A percentile compares a stretch with the other conserved stretches of the same genome.
Conservation (phyloP, 1,140 invertebrate genomes). For the Zaprionus capensis region DNA sequence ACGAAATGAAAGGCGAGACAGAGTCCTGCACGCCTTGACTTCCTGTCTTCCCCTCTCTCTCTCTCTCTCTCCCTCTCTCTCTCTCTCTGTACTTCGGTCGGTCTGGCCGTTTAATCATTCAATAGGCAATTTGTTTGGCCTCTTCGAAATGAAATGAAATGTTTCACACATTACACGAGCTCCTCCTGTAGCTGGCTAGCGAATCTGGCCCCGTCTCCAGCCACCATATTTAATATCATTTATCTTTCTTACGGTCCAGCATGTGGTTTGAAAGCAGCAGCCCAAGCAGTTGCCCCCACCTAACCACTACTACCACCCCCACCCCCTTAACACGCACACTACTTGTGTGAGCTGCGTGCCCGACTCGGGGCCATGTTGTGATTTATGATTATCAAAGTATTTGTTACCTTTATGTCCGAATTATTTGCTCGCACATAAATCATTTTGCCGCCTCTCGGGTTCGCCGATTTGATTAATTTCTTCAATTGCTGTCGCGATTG, state of each 20-base stretch:
- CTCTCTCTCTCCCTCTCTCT: not conserved
- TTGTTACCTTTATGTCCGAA: conserved; percentile 81
- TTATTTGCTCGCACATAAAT: conserved; percentile 80
- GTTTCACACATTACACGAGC: conserved; percentile 67
- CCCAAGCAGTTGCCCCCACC: not conserved
- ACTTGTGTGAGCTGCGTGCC: conserved; percentile 19
- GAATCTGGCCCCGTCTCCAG: conserved; percentile 32
- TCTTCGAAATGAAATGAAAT: conserved; percentile 69
- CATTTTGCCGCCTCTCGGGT: conserved; percentile 58
- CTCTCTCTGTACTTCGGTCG: not conserved
- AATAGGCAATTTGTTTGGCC: conserved; percentile 77
- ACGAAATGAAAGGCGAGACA: conserved; percentile 59
- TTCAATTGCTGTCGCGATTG: conserved; percentile 66
- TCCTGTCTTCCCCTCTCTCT: conserved; percentile 4
- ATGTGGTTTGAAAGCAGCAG: conserved; percentile 58
- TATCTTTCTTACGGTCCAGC: conserved; percentile 76
- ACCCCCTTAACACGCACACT: not conserved
- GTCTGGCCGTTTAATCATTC: conserved; percentile 71
- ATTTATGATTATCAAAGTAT: conserved; percentile 83
- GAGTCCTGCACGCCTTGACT: conserved; percentile 19
- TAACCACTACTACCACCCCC: not conserved
- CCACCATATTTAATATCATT: conserved; percentile 80
- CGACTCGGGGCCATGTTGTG: conserved; percentile 54
- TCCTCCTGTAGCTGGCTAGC: not conserved
- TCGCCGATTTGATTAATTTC: conserved; percentile 77